These are phyloP conservation scores for Tetragnatha versicolor DNA, from an alignment of 1,140 invertebrate species.

Conservation along the genomic window DNA sequence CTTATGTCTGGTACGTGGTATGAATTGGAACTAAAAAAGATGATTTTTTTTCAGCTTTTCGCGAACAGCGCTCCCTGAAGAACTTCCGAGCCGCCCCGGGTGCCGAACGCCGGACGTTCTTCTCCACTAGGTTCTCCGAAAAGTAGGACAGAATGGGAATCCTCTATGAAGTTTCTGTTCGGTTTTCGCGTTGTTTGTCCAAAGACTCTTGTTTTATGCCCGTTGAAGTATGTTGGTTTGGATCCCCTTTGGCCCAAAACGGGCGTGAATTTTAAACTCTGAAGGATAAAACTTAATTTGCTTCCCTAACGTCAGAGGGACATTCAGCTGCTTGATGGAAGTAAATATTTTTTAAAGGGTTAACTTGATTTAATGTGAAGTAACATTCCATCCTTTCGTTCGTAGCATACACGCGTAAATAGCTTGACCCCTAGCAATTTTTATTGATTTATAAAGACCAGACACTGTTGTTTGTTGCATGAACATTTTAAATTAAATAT, in stretches of 20 bases:
- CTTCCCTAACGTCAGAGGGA: neutral
- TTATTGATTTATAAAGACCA: constrained; percentile 26
- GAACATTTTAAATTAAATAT: constrained; percentile 18
- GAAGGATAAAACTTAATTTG: neutral
- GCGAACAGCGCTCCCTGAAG: constrained; percentile 2
- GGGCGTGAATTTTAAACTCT: neutral
- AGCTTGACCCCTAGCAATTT: neutral
- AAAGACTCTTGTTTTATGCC: neutral
- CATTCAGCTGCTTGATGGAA: constrained; percentile 3
- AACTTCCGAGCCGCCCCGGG: constrained; percentile 45
- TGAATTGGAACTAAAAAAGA: neutral
- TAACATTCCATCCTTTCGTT: neutral
- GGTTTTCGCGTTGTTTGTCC: neutral
- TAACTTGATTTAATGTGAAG: neutral
- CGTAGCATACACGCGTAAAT: neutral
- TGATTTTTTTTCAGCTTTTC: constrained; percentile 26
- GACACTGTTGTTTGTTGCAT: constrained; percentile 30
- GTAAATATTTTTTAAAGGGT: neutral
- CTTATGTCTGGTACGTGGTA: neutral
- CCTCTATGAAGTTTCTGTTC: neutral
- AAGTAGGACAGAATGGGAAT: neutral
- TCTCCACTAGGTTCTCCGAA: neutral
- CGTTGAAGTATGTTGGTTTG: neutral
- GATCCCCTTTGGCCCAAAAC: neutral
- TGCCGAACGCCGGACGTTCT: constrained; percentile 17